Base-by-base conservation (phyloP, 2,113 vertebrate genomes). In the Rhizomys pruinosus region DNA sequence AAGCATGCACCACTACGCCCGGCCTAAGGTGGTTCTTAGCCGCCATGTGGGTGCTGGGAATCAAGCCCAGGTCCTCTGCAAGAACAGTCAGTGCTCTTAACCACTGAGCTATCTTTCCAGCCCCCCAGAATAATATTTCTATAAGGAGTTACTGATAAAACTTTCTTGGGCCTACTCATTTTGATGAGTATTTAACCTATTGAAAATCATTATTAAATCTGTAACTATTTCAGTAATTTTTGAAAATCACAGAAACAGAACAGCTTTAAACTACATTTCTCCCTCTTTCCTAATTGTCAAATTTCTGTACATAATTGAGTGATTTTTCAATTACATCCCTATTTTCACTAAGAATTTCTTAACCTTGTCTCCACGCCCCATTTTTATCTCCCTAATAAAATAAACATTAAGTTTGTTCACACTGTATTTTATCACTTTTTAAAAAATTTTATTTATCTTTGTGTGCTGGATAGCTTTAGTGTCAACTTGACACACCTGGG, bases 111-210 rank as follows among this genome's bases (percentile, higher is more conserved):
- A n/a, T n/a, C n/a, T n/a, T n/a, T n/a, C n/a, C n/a, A n/a, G n/a
- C n/a, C n/a, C n/a, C n/a, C n/a, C n/a, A n/a, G n/a, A n/a, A n/a
- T 10, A 66, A 34, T 59, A 73, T 77, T 94, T 69, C n/a, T 69
- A 64, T 27, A 80, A 91, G 61, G 78, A 77, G 32, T n/a, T 59
- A 73, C 12, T 79, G 5, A 73, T 27, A n/a, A 64, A 77, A 59
- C 44, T 84, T n/a, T n/a, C n/a, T n/a, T n/a, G n/a, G n/a, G n/a
- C n/a, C n/a, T 90, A 92, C 71, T 91, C 80, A 44, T 73, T 7
- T 91, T 78, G 85, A n/a, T n/a, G n/a, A n/a, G n/a, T n/a, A n/a
- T n/a, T n/a, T n/a, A n/a, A 82, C 34, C 69, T 63, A 87, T 5
- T 32, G 19, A 80, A 55, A 37, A 77, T 82, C 59, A 16, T 61